phyloP scores from a whole-genome alignment of 2,113 vertebrate species.

The Callipepla californica region DNA sequence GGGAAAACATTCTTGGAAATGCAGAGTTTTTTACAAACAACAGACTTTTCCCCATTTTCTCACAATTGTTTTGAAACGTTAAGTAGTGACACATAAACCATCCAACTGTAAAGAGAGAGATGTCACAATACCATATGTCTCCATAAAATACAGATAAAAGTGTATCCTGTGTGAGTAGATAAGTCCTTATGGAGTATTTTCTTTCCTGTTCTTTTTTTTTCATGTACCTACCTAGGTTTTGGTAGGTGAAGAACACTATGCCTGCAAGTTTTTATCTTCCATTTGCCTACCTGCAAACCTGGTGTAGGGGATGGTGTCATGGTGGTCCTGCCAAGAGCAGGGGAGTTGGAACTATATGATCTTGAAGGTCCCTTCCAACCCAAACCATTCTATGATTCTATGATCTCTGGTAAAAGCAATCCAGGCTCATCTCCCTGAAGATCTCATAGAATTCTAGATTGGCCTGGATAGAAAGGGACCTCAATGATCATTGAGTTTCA shows the following conservation, averaged over 20 bases:
- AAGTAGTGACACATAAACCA: background rate
- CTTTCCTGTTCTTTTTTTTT: background rate
- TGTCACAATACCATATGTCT: background rate
- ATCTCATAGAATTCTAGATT: background rate
- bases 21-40: constrained; percentile 1
- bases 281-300: background rate
- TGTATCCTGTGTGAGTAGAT: background rate
- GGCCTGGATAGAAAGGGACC: too few species aligned
- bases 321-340: too few species aligned
- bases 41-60: constrained; percentile 2
- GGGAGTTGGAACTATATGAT: too few species aligned
- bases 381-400: too few species aligned
- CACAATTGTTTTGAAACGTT: constrained; percentile 39
- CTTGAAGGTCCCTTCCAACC: too few species aligned
- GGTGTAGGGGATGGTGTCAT: too few species aligned
- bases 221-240: background rate
- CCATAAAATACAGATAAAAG: background rate
- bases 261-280: background rate
- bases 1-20: background rate
- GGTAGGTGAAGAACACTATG: background rate
- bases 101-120: background rate
- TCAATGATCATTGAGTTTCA: too few species aligned
- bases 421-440: background rate
- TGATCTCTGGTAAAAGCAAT: background rate
- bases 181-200: background rate